A percentile compares a stretch with the other conserved stretches of the same genome.
Conservation (phyloP, 2,797 vertebrate species). For the Hylomyscus alleni region DNA sequence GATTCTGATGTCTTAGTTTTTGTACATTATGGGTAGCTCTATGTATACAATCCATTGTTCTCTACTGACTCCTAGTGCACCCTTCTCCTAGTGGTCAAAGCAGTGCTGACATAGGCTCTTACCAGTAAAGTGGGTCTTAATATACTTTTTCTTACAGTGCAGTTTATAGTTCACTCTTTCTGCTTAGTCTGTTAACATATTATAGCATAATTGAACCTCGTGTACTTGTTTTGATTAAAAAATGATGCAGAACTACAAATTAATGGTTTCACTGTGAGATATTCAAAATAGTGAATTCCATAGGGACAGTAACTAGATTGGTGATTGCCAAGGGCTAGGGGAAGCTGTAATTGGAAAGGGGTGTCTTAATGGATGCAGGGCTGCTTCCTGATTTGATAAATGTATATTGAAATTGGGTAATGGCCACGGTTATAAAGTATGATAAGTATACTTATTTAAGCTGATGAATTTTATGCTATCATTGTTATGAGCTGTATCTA, state of each 20-base stretch:
- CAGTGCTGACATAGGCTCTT: not conserved
- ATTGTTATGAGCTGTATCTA: not conserved
- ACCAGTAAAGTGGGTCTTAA: not conserved
- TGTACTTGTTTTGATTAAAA: not conserved
- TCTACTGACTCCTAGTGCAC: not conserved
- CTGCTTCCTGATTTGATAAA: not conserved
- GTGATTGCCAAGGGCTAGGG: not conserved
- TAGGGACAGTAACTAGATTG: not conserved
- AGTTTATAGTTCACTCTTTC: not conserved
- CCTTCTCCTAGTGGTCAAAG: slow-evolving; percentile 30
- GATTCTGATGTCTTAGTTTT: slow-evolving; percentile 1
- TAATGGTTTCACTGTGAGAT: not conserved
- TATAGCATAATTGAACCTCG: not conserved
- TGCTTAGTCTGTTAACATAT: not conserved
- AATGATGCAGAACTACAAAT: not conserved
- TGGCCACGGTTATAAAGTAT: not conserved
- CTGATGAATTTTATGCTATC: slow-evolving; percentile 11
- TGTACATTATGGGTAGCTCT: slow-evolving; percentile 20
- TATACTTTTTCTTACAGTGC: not conserved
- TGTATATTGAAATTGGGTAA: slow-evolving; percentile 12
- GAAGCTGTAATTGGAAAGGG: not conserved
- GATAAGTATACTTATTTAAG: not conserved
- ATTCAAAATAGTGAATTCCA: not conserved
- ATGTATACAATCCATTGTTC: not conserved
- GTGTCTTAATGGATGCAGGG: not conserved